phyloP scores from a whole-genome alignment of 2,113 vertebrate genomes.

The Triplophysa siluroides region DNA sequence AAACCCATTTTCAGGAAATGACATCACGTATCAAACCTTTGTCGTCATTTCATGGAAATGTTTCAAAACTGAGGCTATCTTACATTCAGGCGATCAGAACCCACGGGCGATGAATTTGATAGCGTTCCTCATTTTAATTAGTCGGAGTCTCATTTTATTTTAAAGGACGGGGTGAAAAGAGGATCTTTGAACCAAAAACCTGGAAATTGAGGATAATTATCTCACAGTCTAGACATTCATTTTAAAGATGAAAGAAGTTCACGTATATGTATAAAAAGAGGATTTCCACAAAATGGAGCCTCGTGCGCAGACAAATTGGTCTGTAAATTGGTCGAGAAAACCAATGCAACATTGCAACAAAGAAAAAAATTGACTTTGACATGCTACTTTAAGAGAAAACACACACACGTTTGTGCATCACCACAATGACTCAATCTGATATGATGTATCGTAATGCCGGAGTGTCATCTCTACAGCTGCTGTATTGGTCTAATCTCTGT shows the following conservation, averaged over 20 bases:
- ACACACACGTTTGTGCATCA: constrained; percentile 1
- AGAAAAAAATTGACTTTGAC: constrained; percentile 14
- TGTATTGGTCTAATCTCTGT: constrained; percentile 32
- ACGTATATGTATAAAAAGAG: background rate
- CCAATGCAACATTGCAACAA: background rate
- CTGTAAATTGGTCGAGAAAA: constrained; percentile 16
- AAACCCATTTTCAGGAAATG: too few species aligned
- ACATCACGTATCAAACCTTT: too few species aligned
- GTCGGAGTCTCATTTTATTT: background rate
- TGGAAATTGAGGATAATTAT: constrained; percentile 14
- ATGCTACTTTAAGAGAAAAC: constrained; percentile 22
- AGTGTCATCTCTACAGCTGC: background rate
- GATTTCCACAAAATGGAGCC: constrained; percentile 11
- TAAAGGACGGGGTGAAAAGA: background rate
- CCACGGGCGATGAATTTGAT: background rate
- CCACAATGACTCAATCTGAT: constrained; percentile 23
- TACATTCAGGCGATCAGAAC: too few species aligned
- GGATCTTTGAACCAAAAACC: background rate
- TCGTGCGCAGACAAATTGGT: constrained; percentile 12
- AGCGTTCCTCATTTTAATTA: background rate
- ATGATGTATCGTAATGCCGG: background rate
- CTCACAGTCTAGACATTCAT: constrained; percentile 2
- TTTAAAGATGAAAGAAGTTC: constrained; percentile 19
- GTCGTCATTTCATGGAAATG: too few species aligned
- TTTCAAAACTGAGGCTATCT: too few species aligned